A percentile compares a stretch with the other conserved stretches of the same genome.
Conservation (phyloP, 2,113 vertebrate species). For the Mustelus asterias region DNA sequence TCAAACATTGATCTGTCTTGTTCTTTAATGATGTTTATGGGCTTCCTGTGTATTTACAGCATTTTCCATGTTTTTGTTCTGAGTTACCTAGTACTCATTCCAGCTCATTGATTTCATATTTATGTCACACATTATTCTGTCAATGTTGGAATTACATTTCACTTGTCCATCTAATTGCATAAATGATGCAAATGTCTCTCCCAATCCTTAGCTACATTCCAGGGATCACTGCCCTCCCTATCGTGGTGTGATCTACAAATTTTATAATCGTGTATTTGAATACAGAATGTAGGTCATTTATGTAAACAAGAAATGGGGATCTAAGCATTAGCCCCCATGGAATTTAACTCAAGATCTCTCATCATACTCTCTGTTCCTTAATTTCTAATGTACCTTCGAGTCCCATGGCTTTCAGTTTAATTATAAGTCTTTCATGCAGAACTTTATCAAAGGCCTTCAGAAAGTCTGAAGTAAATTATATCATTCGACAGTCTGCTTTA, state of each 20-base stretch:
- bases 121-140: neutral
- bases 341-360: neutral
- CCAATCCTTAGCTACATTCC: neutral
- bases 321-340: neutral
- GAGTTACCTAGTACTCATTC: slow-evolving; percentile 11
- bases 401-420: neutral
- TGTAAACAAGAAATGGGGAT: neutral
- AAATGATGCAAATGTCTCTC: slow-evolving; percentile 11
- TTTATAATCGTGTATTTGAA: neutral
- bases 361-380: neutral
- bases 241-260: neutral
- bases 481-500: neutral
- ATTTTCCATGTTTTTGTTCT: slow-evolving; percentile 8
- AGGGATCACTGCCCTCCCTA: neutral
- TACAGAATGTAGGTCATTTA: neutral
- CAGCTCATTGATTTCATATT: neutral
- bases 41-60: neutral
- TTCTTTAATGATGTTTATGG: neutral
- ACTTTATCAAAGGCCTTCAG: neutral
- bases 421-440: slow-evolving; percentile 6
- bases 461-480: neutral
- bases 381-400: neutral
- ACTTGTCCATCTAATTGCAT: slow-evolving; percentile 6
- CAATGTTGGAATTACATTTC: slow-evolving; percentile 11
- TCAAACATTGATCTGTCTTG: neutral